phyloP scores from a whole-genome alignment of 2,888 invertebrate genomes.

The Hydrotaea cyrtoneurina region DNA sequence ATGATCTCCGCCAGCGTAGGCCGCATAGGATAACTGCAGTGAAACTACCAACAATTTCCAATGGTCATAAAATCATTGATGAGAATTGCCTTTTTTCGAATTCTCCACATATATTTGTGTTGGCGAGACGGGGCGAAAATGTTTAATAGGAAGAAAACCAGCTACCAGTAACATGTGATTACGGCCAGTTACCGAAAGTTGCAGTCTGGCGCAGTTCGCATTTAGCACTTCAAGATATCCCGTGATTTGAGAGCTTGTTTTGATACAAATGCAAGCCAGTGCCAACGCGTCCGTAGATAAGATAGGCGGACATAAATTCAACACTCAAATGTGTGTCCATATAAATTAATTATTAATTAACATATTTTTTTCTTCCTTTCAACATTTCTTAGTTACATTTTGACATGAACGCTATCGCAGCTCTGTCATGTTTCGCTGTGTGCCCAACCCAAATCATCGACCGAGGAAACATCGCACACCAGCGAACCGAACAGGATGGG shows the following conservation, averaged over 20 bases:
- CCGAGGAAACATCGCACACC: background rate
- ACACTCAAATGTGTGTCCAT: background rate
- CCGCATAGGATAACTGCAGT: background rate
- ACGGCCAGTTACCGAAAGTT: background rate
- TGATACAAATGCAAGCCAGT: background rate
- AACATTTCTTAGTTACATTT: constrained; percentile 21
- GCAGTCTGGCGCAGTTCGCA: background rate
- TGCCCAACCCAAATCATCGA: constrained; percentile 53
- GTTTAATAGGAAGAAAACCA: background rate
- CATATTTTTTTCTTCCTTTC: constrained; percentile 16
- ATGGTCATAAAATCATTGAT: background rate
- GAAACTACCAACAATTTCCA: background rate
- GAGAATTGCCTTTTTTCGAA: background rate
- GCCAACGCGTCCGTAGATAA: background rate
- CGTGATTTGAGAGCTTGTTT: background rate
- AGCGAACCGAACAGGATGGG: background rate
- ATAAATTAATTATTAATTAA: constrained; percentile 18
- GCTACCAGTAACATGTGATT: background rate
- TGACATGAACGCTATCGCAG: background rate
- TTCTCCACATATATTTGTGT: background rate
- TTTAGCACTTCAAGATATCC: background rate
- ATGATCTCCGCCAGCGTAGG: background rate
- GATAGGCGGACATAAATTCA: background rate
- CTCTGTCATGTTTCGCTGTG: background rate
- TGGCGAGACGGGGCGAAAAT: background rate